These are phyloP conservation scores for Muntiacus muntjak DNA, from an alignment of 2,113 vertebrate species.

Conservation along the genomic window DNA sequence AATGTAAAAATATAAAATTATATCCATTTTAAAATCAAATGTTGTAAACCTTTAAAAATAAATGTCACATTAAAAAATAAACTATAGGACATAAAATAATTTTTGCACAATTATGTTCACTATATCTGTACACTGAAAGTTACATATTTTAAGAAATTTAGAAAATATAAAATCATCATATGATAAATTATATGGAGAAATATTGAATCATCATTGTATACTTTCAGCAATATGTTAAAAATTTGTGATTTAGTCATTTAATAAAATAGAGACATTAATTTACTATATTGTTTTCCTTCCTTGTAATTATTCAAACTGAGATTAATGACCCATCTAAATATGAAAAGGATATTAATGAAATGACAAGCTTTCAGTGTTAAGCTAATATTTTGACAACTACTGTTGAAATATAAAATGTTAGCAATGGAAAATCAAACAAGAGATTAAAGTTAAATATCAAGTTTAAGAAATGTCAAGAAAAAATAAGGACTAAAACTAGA, in stretches of 20 bases:
- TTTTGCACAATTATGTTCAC: background rate
- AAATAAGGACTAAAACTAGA: background rate
- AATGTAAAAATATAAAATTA: background rate
- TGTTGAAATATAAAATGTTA: background rate
- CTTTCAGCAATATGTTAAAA: background rate
- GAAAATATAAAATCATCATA: slow-evolving; percentile 46
- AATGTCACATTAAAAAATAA: background rate
- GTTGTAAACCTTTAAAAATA: background rate
- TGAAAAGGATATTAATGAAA: background rate
- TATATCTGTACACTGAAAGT: background rate
- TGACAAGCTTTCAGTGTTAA: background rate
- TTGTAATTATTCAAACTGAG: slow-evolving; percentile 44
- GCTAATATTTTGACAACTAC: background rate
- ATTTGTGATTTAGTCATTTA: slow-evolving; percentile 28
- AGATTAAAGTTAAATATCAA: background rate
- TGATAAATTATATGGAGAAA: slow-evolving; percentile 52
- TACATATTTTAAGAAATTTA: background rate
- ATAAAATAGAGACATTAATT: slow-evolving; percentile 26
- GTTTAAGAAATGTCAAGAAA: background rate
- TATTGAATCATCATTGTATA: background rate
- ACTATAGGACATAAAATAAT: background rate
- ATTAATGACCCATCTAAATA: background rate
- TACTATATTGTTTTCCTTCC: slow-evolving; percentile 7
- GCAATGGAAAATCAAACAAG: background rate
- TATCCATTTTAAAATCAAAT: background rate